Evolutionary conservation across 53 echinoderm and acorn worm genomes (phyloP).

Genomic region (Patiria pectinifera): DNA sequence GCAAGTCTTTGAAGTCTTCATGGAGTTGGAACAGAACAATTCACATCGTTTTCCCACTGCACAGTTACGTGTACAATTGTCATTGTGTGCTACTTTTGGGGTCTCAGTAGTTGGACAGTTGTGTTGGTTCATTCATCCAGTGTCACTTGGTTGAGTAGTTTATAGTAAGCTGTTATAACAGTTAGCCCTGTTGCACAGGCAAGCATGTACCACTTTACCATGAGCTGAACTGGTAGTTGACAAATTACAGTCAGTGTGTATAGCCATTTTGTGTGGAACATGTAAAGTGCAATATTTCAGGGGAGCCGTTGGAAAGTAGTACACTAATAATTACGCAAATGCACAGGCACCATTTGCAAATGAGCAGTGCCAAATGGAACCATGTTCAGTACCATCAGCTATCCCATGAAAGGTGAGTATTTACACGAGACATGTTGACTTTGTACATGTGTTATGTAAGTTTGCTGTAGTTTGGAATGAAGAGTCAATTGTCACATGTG

Average conservation of each 20-base stretch:
- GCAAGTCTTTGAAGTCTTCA: too few species aligned
- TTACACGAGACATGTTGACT: background rate
- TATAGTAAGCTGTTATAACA: background rate
- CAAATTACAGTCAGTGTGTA: too few species aligned
- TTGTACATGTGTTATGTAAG: background rate
- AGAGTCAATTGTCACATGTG: too few species aligned
- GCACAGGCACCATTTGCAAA: background rate
- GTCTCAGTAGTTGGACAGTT: too few species aligned
- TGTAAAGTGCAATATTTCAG: background rate
- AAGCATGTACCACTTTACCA: background rate
- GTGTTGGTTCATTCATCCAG: too few species aligned
- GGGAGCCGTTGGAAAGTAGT: background rate
- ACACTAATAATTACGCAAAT: background rate
- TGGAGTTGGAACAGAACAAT: too few species aligned
- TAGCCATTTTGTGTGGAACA: background rate
- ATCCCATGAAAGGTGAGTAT: conserved; percentile 11
- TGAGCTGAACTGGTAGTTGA: background rate
- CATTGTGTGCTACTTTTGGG: too few species aligned
- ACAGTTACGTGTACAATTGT: too few species aligned
- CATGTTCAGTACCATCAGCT: conserved; percentile 13
- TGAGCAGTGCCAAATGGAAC: background rate
- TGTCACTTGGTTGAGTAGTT: too few species aligned
- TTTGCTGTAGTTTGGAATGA: background rate
- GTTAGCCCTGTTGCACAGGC: background rate
- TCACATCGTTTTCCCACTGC: too few species aligned